Percentiles rank a stretch among this genome's conserved stretches.
phyloP scores from a whole-genome alignment of 2,888 invertebrate genomes.

The Mesoligia furuncula region DNA sequence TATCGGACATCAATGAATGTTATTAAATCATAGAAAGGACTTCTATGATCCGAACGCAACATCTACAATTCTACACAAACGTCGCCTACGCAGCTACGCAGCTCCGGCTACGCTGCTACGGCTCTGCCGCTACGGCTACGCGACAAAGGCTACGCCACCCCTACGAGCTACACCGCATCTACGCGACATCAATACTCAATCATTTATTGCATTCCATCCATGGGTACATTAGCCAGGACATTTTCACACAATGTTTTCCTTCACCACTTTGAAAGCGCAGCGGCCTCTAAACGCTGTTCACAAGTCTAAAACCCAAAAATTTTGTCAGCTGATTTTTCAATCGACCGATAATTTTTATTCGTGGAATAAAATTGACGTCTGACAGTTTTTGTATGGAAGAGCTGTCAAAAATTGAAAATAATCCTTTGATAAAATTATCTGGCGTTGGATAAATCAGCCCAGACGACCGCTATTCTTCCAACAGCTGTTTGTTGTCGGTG shows the following conservation, averaged over 20 bases:
- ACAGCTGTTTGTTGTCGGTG: not conserved
- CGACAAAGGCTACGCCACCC: too few species aligned
- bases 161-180: not conserved
- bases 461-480: not conserved
- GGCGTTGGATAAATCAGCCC: too few species aligned
- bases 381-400: too few species aligned
- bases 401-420: too few species aligned
- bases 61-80: too few species aligned
- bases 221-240: too few species aligned
- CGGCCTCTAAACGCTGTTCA: too few species aligned
- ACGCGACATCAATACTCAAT: not conserved
- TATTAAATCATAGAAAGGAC: not conserved
- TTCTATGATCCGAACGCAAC: not conserved
- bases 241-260: not conserved
- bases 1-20: not conserved
- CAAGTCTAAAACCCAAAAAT: too few species aligned
- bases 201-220: not conserved
- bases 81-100: not conserved
- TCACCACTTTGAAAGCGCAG: not conserved
- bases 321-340: too few species aligned
- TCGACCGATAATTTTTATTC: too few species aligned
- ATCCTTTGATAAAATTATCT: too few species aligned
- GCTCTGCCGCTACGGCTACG: not conserved
- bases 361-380: too few species aligned
- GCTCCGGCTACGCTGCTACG: not conserved